Percentiles rank a stretch among this genome's conserved stretches.
Conservation (phyloP, 2,797 vertebrate species). For the Bradypus variegatus region DNA sequence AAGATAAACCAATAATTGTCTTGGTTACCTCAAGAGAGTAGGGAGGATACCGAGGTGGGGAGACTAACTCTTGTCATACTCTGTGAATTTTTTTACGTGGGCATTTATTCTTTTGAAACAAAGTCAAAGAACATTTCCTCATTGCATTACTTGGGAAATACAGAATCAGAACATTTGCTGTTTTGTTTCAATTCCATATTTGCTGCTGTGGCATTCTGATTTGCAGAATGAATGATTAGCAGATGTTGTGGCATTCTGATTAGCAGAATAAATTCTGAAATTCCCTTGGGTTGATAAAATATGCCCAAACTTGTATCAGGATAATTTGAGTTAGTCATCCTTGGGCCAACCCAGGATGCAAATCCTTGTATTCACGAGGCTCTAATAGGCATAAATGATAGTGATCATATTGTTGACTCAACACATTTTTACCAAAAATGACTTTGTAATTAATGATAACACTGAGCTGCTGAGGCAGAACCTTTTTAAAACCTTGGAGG, state of each 20-base stretch:
- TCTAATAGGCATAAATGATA: background rate
- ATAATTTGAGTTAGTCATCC: background rate
- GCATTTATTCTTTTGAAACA: constrained; percentile 15
- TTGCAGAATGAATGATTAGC: background rate
- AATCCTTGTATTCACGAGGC: background rate
- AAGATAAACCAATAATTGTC: background rate
- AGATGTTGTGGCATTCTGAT: background rate
- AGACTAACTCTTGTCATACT: background rate
- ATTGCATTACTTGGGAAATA: background rate
- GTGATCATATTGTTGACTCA: background rate
- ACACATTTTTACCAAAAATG: constrained; percentile 8
- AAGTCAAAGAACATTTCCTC: background rate
- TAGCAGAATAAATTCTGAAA: background rate
- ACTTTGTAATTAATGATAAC: constrained; percentile 18
- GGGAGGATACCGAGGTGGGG: background rate
- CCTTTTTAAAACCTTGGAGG: background rate
- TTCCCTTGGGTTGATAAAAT: background rate
- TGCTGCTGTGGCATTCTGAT: background rate
- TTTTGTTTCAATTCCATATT: background rate
- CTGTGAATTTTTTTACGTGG: background rate
- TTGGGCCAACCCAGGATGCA: background rate
- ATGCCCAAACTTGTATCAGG: background rate
- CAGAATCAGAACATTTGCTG: background rate
- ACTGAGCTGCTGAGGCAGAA: background rate
- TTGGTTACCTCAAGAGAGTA: background rate